These are phyloP conservation scores for Delichon dasypus DNA, from an alignment of 2,797 vertebrate genomes.

Conservation along the genomic window DNA sequence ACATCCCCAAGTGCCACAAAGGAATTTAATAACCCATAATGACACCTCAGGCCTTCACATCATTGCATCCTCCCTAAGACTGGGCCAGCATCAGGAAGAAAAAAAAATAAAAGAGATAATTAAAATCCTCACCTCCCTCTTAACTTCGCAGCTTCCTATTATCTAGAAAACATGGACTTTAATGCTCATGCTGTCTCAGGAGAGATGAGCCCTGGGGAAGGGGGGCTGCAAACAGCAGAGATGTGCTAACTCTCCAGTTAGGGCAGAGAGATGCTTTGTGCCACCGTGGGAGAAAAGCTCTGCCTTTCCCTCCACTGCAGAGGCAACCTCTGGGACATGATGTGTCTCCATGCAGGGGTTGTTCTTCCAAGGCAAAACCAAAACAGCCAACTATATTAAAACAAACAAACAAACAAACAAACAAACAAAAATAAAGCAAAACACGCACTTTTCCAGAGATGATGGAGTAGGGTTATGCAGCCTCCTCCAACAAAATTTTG, in stretches of 20 bases:
- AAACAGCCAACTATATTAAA: fast-evolving
- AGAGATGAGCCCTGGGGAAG: not conserved
- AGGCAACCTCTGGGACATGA: not conserved
- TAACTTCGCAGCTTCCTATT: constrained; percentile 36
- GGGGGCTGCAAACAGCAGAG: not conserved
- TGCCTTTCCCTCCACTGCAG: not conserved
- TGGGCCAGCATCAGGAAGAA: not conserved
- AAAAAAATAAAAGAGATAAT: constrained; percentile 17
- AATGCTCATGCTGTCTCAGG: fast-evolving
- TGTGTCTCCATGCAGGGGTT: fast-evolving
- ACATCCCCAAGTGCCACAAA: constrained; percentile 42
- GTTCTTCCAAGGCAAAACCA: not conserved
- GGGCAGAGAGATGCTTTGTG: not conserved
- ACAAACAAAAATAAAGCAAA: not conserved
- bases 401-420: too few relatives aligned
- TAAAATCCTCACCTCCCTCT: constrained; percentile 48
- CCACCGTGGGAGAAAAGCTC: not conserved
- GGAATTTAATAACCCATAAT: constrained; percentile 74
- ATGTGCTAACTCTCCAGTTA: not conserved
- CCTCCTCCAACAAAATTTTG: not conserved
- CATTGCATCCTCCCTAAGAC: constrained; percentile 12
- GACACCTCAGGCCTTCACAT: constrained; percentile 38
- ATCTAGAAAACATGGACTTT: not conserved
- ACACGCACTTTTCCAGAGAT: not conserved
- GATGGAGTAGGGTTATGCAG: not conserved